Base-by-base conservation (phyloP, 2,888 invertebrate genomes). In the Machimus atricapillus region DNA sequence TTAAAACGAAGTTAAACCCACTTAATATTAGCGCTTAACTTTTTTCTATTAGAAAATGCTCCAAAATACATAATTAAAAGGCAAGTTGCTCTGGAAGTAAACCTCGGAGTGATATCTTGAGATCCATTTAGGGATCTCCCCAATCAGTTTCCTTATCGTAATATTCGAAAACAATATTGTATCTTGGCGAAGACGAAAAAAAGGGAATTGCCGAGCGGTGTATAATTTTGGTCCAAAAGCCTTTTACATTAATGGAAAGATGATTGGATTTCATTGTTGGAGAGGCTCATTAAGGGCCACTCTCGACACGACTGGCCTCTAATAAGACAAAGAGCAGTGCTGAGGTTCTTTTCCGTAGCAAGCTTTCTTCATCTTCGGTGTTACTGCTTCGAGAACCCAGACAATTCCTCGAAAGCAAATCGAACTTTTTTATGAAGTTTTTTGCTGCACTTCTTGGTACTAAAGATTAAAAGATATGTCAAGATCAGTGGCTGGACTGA, bases 221-320 rank as follows among this genome's bases (percentile, higher is more conserved):
- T 82, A 58, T 82, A 82, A 82, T 82, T 82, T 82, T 58, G 77
- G 82, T 58, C 56, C 86, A 77, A 86, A 81, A 87, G 86, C 86
- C 88, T 88, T 87, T 88, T 88, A 88, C 52, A 88, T 88, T 88
- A 88, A 88, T 88, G 88, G 88, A 88, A 87, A 86, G 88, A 88
- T 88, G 88, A 88, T 88, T 88, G 88, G 86, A 87, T 87, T 88
- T 85, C 86, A 88, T 88, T 88, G 88, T 88, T 85, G 86, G 78
- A 85, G 81, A 85, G 73, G 52, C 56, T 83, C 87, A 87, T 87
- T 88, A 88, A 83, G 77, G 86, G 83, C 85, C 74, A 76, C 40
- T 73, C 76, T 73, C 43, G 16, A 43, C 73, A 27, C 40, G 82
- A 58, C 58, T 56, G 34, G 37, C 31, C 34, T 23, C 81, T 82